Evolutionary conservation across 2,113 vertebrate genomes (phyloP).

Genomic region (Megaleporinus macrocephalus): DNA sequence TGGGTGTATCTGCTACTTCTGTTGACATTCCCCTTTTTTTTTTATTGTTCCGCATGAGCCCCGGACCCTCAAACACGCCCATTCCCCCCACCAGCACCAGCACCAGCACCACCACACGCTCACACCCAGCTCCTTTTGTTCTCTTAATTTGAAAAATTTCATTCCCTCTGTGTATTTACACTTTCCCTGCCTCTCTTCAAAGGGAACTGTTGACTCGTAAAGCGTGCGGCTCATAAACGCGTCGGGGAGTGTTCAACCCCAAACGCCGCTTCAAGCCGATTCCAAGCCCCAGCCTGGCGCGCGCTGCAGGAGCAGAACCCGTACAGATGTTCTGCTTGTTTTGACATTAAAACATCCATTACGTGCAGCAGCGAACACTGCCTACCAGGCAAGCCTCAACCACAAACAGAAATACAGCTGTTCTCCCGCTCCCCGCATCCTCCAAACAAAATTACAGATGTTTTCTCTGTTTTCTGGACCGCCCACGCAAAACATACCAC

Average conservation of each 20-base stretch:
- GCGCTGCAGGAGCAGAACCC: not conserved
- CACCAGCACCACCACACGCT: constrained; percentile 34
- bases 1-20: constrained; percentile 48
- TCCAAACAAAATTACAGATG: too few relatives aligned
- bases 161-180: constrained; percentile 35
- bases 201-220: constrained; percentile 31
- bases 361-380: constrained; percentile 35
- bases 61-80: constrained; percentile 42
- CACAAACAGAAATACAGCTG: constrained; percentile 17
- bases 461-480: too few relatives aligned
- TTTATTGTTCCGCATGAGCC: constrained; percentile 34
- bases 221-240: constrained; percentile 51
- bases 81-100: not conserved
- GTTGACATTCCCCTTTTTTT: constrained; percentile 41
- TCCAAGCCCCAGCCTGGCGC: constrained; percentile 24
- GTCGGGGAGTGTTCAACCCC: constrained; percentile 36
- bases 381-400: constrained; percentile 28
- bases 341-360: constrained; percentile 51
- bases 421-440: not conserved
- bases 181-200: constrained; percentile 39
- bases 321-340: constrained; percentile 51
- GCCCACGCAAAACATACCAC: too few relatives aligned
- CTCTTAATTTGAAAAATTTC: constrained; percentile 45
- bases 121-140: constrained; percentile 2
- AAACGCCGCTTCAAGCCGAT: constrained; percentile 23